A percentile compares a stretch with the other conserved stretches of the same genome.
These are phyloP conservation scores for Leptinotarsa peninsularis DNA, from an alignment of 2,888 invertebrate genomes.

Conservation along the genomic window DNA sequence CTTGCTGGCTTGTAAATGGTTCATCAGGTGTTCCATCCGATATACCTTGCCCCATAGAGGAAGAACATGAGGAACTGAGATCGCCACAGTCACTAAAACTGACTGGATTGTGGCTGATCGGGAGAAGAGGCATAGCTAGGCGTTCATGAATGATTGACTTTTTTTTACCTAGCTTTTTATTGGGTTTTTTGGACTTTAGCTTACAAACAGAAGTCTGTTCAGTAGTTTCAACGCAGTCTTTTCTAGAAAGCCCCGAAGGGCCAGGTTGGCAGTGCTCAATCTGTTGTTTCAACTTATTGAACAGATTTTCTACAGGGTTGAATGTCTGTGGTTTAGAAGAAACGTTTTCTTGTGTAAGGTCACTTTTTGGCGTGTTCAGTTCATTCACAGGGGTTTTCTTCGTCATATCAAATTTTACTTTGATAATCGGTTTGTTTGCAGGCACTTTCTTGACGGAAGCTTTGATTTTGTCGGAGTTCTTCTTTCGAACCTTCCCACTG, in stretches of 20 bases:
- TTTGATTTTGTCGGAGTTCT: constrained; percentile 41
- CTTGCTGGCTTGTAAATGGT: constrained; percentile 16
- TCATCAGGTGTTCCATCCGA: background rate
- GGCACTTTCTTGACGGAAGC: constrained; percentile 43
- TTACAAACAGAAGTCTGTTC: constrained; percentile 2
- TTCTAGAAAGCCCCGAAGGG: constrained; percentile 22
- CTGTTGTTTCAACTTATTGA: constrained; percentile 46
- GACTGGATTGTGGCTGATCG: background rate
- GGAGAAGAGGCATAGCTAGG: constrained; percentile 22
- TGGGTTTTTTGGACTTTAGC: constrained; percentile 13
- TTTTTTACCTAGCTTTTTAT: constrained; percentile 26
- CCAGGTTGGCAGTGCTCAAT: constrained; percentile 27
- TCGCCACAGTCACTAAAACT: constrained; percentile 15
- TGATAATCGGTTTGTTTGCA: constrained; percentile 39
- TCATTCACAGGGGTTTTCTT: constrained; percentile 24
- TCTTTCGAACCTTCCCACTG: constrained; percentile 41
- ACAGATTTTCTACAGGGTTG: constrained; percentile 46
- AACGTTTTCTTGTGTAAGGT: constrained; percentile 2
- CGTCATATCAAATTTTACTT: constrained; percentile 41
- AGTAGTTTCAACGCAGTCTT: background rate
- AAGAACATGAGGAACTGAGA: constrained; percentile 2
- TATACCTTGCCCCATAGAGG: background rate
- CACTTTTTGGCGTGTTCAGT: constrained; percentile 19
- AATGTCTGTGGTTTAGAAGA: constrained; percentile 8
- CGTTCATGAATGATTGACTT: constrained; percentile 17